These are phyloP conservation scores for Shargacucullia verbasci DNA, from an alignment of 2,888 invertebrate genomes.

Conservation along the genomic window DNA sequence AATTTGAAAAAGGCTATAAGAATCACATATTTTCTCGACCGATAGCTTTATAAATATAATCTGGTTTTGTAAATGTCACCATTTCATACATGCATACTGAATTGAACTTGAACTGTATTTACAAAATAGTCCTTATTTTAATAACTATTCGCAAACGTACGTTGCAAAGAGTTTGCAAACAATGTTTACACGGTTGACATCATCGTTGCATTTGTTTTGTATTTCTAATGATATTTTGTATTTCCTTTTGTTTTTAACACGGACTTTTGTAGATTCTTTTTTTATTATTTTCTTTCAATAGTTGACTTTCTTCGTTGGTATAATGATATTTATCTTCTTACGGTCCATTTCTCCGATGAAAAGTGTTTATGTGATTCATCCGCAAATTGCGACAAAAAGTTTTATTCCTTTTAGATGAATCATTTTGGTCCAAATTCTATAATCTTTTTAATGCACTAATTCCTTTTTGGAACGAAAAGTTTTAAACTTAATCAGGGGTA, in stretches of 20 bases:
- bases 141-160: slow-evolving; percentile 16
- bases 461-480: slow-evolving; percentile 2
- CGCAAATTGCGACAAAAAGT: slow-evolving; percentile 25
- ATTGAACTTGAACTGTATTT: slow-evolving; percentile 7
- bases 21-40: slow-evolving; percentile 6
- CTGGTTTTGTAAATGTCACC: background rate
- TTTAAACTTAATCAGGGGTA: background rate
- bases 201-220: slow-evolving; percentile 36
- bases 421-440: slow-evolving; percentile 34
- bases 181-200: slow-evolving; percentile 29
- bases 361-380: slow-evolving; percentile 49
- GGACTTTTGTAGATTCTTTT: slow-evolving; percentile 19
- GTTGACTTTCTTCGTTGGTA: slow-evolving; percentile 39
- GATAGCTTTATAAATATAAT: background rate
- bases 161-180: slow-evolving; percentile 16
- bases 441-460: slow-evolving; percentile 8
- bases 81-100: background rate
- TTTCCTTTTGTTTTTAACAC: slow-evolving; percentile 8
- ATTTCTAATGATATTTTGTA: slow-evolving; percentile 29
- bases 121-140: slow-evolving; percentile 5
- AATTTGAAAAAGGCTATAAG: slow-evolving; percentile 12
- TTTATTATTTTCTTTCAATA: slow-evolving; percentile 24
- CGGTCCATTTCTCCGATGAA: slow-evolving; percentile 21
- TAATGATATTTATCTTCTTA: slow-evolving; percentile 22
- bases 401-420: slow-evolving; percentile 36